Percentiles rank a stretch among this genome's conserved stretches.
These are phyloP conservation scores for Heptranchias perlo DNA, from an alignment of 2,113 vertebrate genomes.

Conservation along the genomic window DNA sequence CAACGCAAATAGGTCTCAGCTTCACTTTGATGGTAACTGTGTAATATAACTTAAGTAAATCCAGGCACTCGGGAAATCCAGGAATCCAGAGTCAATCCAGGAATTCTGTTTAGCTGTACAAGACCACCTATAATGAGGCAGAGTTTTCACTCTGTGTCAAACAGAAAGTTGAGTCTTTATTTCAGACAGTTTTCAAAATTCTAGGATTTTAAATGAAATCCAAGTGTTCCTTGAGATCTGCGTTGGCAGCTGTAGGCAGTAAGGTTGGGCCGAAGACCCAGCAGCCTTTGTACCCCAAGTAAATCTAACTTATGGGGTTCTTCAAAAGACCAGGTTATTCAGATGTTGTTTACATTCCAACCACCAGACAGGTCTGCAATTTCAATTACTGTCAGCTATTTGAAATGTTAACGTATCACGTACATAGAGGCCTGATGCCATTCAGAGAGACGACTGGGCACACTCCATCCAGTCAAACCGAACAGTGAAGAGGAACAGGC, in stretches of 20 bases:
- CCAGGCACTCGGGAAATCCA: too few relatives aligned
- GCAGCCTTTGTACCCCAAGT: background rate
- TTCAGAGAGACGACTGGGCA: background rate
- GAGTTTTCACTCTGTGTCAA: background rate
- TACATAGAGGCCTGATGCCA: background rate
- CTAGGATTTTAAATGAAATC: background rate
- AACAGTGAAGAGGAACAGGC: background rate
- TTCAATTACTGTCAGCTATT: background rate
- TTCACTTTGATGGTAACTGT: background rate
- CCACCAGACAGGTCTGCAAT: background rate
- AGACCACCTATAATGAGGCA: too few relatives aligned
- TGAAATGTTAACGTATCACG: background rate
- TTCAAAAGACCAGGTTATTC: background rate
- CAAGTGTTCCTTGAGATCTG: background rate
- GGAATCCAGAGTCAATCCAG: too few relatives aligned
- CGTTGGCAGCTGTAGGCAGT: background rate
- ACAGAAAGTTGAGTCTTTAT: background rate
- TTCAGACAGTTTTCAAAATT: background rate
- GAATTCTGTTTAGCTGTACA: too few relatives aligned
- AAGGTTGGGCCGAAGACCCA: background rate
- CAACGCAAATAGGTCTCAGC: background rate
- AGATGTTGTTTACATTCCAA: background rate
- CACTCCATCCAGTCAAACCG: background rate
- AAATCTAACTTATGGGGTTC: background rate
- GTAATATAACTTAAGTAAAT: too few relatives aligned